These are phyloP conservation scores for Ganaspis sp. DNA, from an alignment of 1,140 invertebrate genomes.

Conservation along the genomic window DNA sequence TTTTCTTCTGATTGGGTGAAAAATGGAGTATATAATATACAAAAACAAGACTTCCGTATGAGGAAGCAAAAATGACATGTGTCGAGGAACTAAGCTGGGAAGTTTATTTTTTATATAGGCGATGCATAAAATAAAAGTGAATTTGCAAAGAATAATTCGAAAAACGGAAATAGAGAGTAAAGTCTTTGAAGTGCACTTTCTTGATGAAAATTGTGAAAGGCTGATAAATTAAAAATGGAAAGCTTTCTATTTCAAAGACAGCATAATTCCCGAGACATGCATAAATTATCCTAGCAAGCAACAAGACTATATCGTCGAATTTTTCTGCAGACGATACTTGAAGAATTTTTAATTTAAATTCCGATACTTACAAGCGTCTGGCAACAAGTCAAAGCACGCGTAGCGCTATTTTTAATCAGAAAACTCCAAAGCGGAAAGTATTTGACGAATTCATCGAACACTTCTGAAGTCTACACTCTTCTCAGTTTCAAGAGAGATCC, in stretches of 20 bases:
- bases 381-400: conserved; percentile 30
- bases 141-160: conserved; percentile 14
- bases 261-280: conserved; percentile 1
- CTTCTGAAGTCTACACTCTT: background rate
- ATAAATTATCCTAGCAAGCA: conserved; percentile 24
- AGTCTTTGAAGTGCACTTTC: background rate
- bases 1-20: too few relatives aligned
- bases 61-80: too few relatives aligned
- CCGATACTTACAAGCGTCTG: conserved; percentile 28
- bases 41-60: too few relatives aligned
- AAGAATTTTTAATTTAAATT: conserved; percentile 31
- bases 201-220: conserved; percentile 2
- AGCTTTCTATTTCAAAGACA: conserved; percentile 11
- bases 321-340: conserved; percentile 29
- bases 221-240: conserved; percentile 5
- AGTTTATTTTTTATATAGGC: too few relatives aligned
- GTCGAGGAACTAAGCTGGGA: too few relatives aligned
- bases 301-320: conserved; percentile 26
- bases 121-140: background rate
- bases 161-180: background rate
- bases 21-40: too few relatives aligned
- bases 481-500: background rate
- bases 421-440: conserved; percentile 27
- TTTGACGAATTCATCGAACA: conserved; percentile 29
- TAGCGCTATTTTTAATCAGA: conserved; percentile 30